phyloP scores from a whole-genome alignment of 2,888 invertebrate species.

The Agrochola litura region DNA sequence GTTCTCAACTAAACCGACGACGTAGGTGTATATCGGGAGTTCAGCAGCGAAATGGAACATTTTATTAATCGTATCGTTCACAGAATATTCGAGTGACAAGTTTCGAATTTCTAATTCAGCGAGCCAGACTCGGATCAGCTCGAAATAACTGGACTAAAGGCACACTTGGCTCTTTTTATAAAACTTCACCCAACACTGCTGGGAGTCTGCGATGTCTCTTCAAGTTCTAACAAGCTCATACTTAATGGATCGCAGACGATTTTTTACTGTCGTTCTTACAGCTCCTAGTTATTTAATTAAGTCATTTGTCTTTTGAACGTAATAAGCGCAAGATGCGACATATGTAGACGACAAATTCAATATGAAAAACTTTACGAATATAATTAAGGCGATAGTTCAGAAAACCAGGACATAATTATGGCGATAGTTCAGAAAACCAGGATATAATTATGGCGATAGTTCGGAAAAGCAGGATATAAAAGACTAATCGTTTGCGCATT shows the following conservation, averaged over 20 bases:
- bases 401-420: conserved; percentile 12
- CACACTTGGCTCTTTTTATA: conserved; percentile 64
- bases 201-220: conserved; percentile 54
- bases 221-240: conserved; percentile 71
- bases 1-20: not conserved
- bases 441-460: conserved; percentile 3
- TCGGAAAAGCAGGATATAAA: conserved; percentile 24
- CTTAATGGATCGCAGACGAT: conserved; percentile 66
- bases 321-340: not conserved
- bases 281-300: conserved; percentile 41
- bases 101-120: conserved; percentile 61
- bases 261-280: conserved; percentile 35
- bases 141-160: conserved; percentile 68
- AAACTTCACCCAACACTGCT: conserved; percentile 53
- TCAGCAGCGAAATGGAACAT: conserved; percentile 16
- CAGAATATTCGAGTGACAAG: conserved; percentile 63
- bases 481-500: conserved; percentile 18
- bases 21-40: conserved; percentile 2
- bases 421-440: conserved; percentile 7
- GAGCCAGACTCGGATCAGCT: conserved; percentile 67
- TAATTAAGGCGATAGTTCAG: conserved; percentile 9
- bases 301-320: conserved; percentile 35
- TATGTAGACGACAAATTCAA: conserved; percentile 10
- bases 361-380: not conserved
- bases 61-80: conserved; percentile 38